Evolutionary conservation across 2,888 invertebrate species (phyloP), one percentile per base, ranked within the genome.

Genomic region (Helobdella robusta): DNA sequence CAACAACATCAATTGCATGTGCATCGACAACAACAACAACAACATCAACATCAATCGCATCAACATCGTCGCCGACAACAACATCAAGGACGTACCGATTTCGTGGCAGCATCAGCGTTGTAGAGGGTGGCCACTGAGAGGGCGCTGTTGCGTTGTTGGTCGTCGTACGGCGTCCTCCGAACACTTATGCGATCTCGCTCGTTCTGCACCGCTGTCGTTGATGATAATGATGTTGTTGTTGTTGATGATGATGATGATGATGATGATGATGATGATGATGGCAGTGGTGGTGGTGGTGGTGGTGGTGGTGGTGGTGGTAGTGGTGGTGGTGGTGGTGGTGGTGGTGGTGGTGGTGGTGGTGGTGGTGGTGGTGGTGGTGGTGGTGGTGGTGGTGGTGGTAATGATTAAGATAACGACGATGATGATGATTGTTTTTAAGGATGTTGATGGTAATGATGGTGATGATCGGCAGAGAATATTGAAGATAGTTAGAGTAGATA

Each of bases 121-220:
- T 92, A 84, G 64, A 95, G 83, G 25, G 89, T 89, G 70, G 86
- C 85, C 35, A 93, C 91, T 0, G 92, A 91, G 28, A 94, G 83
- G 0, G 77, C 71, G 8, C 73, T 73, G 50, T 71, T 75, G 64
- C 76, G 76, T 5, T 72, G 72, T 4, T 74, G 70, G 78, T 94
- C 93, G 76, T 94, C 94, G 76, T 91, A 92, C 72, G 91, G 91
- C 0, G 91, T 89, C 73, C 93, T 83, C 67, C 94, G 83, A 77
- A 91, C 90, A 77, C 92, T 94, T 75, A 98, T 98, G 71, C 95
- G 85, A 79, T 98, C 98, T 59, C 97, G 83, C 81, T 98, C 97
- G 80, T 98, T 98, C 81, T 98, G 98, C 40, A 98, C 97, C 65
- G 98, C 97, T 91, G 74, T n/a, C 4, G 40, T 40, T 40, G 60